These are phyloP conservation scores for Glyptemys insculpta DNA, from an alignment of 2,797 vertebrate genomes.

Conservation along the genomic window DNA sequence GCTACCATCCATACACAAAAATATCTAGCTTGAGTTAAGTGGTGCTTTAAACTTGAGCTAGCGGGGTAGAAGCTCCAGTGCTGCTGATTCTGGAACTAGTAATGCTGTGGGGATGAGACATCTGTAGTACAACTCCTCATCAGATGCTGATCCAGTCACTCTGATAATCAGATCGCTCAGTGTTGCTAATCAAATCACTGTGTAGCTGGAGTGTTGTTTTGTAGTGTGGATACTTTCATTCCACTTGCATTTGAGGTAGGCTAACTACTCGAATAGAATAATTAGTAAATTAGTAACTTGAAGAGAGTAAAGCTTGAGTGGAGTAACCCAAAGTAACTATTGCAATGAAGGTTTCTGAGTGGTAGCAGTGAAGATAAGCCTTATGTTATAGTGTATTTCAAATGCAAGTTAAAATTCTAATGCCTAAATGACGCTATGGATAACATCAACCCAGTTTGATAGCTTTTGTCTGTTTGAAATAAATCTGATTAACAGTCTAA, in stretches of 20 bases:
- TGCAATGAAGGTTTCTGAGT: neutral
- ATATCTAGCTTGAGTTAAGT: neutral
- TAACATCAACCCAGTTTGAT: neutral
- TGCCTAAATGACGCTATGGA: neutral
- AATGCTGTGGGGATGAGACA: neutral
- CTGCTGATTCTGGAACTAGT: neutral
- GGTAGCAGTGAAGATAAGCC: neutral
- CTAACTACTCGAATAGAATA: too few relatives aligned
- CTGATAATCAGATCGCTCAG: neutral
- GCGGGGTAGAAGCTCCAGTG: neutral
- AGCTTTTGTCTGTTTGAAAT: neutral
- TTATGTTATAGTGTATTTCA: neutral
- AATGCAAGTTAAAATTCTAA: neutral
- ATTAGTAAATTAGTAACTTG: neutral
- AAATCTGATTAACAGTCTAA: neutral
- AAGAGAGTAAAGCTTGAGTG: neutral
- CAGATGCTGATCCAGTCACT: neutral
- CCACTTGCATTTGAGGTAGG: accelerated
- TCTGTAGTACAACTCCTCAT: accelerated
- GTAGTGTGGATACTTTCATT: neutral
- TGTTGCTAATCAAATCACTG: neutral
- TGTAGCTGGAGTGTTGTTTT: accelerated
- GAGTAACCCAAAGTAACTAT: neutral
- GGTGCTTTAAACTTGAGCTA: neutral
- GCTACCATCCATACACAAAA: too few relatives aligned